Base-by-base conservation (phyloP, 2,888 invertebrate species). In the Latrodectus hesperus region DNA sequence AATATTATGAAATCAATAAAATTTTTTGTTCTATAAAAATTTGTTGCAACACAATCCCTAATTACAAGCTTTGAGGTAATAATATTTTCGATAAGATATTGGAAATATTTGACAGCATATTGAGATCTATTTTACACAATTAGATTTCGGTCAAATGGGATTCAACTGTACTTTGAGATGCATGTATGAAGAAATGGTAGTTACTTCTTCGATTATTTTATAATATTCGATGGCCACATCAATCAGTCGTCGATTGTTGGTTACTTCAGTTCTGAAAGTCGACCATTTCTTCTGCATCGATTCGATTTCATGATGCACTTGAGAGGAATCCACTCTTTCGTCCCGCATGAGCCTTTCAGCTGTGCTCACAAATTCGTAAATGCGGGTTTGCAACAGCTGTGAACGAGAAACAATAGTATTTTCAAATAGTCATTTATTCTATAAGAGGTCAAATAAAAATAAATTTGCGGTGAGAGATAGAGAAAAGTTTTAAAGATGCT, bases 171-270 rank as follows among this genome's bases (percentile, higher is more conserved):
- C 1, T 38, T 38, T 38, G 5, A 4, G 1, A 38, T 38, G 38
- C 4, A 38, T 38, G 6, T 38, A 17, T 51, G 71, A 17, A 14
- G 38, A 70, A 52, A 38, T 22, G 16, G 22, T 14, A 51, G 16
- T 38, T 91, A 95, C 95, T 93, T 96, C 95, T 90, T 96, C 96
- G 83, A 96, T 94, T 68, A 95, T 93, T 90, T 94, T 94, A 92
- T 95, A 96, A 92, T 96, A 96, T 84, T 95, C 94, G 68, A 95
- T 94, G 89, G 95, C 95, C 82, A 95, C 93, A 91, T 96, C 94
- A 55, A 96, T 94, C 74, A 94, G 93, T 85, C 93, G 93, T 90
- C 95, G 94, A 77, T 95, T 95, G 84, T 94, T 94, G 73, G 93
- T 93, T 22, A 96, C 94, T 91, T 95, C 94, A 65, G 93, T 93